Conservation (phyloP, 2,888 invertebrate species). For the Rhingia rostrata region DNA sequence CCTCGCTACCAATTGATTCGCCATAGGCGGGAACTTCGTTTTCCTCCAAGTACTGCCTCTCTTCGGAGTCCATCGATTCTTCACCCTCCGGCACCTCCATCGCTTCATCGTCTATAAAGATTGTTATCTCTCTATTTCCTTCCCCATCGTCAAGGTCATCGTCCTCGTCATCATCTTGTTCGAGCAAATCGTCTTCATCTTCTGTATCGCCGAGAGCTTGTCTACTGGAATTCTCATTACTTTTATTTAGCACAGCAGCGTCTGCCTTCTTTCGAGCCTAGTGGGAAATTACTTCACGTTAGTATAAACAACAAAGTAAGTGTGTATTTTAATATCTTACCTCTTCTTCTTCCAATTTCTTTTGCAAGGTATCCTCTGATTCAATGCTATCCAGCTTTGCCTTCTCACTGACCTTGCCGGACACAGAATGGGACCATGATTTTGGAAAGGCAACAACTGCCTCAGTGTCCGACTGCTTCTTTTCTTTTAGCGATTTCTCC, state of each 20-base stretch:
- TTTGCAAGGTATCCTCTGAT: conserved; percentile 30
- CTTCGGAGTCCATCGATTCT: conserved; percentile 83
- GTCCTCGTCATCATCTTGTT: conserved; percentile 44
- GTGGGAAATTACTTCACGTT: background rate
- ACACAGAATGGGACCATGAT: conserved; percentile 75
- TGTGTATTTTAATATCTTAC: background rate
- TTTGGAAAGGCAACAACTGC: conserved; percentile 85
- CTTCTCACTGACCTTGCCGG: conserved; percentile 42
- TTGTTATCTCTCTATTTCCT: conserved; percentile 59
- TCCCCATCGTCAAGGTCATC: conserved; percentile 54
- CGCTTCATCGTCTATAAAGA: conserved; percentile 79
- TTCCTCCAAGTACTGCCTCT: conserved; percentile 83
- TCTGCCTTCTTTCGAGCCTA: background rate
- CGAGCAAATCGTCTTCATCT: conserved; percentile 61
- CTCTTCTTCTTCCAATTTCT: conserved; percentile 51
- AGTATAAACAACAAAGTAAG: background rate
- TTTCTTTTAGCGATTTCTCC: conserved; percentile 17
- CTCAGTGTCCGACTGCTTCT: conserved; percentile 83
- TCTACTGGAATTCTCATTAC: background rate
- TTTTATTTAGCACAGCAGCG: background rate
- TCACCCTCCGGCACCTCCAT: conserved; percentile 78
- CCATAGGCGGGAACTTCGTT: conserved; percentile 84
- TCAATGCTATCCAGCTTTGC: conserved; percentile 75
- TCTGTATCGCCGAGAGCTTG: conserved; percentile 20
- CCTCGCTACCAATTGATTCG: conserved; percentile 84